Conservation (phyloP, 2,113 vertebrate species). For the Brachirus orientalis region DNA sequence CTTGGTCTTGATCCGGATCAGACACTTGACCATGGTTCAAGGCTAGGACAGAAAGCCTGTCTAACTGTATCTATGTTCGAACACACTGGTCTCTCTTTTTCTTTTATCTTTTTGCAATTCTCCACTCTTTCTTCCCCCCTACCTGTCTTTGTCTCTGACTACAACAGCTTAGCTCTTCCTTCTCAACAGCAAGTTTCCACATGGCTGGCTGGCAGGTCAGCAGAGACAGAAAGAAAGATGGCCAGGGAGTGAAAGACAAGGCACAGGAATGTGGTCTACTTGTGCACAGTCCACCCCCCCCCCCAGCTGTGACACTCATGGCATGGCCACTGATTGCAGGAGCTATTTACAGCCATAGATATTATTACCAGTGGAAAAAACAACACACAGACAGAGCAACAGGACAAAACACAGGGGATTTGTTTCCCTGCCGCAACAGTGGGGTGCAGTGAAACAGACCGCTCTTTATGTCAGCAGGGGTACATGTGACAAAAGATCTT, state of each 20-base stretch:
- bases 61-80: neutral
- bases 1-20: conserved; percentile 90
- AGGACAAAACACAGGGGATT: conserved; percentile 52
- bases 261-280: conserved; percentile 57
- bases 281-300: conserved; percentile 35
- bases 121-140: conserved; percentile 5
- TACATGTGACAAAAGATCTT: conserved; percentile 18
- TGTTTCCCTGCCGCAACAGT: conserved; percentile 31
- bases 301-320: conserved; percentile 60
- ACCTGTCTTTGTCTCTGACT: conserved; percentile 19
- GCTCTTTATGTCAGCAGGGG: neutral
- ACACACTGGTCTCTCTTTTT: neutral
- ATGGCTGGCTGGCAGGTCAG: conserved; percentile 22
- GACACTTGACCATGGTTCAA: conserved; percentile 90
- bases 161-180: neutral
- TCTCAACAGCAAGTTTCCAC: neutral
- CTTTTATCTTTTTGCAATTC: neutral
- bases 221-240: conserved; percentile 29
- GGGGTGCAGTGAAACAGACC: conserved; percentile 17
- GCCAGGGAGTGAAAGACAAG: conserved; percentile 56
- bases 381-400: conserved; percentile 48
- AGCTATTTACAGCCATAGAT: conserved; percentile 78
- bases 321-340: conserved; percentile 62
- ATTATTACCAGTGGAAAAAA: conserved; percentile 76
- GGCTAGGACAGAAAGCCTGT: neutral